A percentile compares a stretch with the other conserved stretches of the same genome.
phyloP scores from a whole-genome alignment of 30 jellyfish, hydroid and myxozoan species.

The Euphysa ruthae region DNA sequence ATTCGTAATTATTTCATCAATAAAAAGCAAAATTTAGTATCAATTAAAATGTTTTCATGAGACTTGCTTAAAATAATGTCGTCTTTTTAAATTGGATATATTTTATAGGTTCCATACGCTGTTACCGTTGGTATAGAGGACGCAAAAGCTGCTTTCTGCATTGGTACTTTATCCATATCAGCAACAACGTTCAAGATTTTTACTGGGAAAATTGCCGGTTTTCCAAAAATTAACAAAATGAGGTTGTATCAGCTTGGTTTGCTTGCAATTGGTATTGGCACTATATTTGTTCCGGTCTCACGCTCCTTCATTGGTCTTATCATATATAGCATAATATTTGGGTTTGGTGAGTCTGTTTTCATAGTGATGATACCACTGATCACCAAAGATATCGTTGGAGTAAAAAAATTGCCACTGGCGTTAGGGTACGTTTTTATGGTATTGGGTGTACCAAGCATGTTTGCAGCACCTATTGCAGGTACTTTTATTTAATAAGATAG shows the following conservation, averaged over 20 bases:
- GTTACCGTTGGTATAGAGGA: conserved; percentile 64
- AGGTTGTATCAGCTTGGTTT: conserved; percentile 56
- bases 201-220: conserved; percentile 91
- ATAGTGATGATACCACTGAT: conserved; percentile 85
- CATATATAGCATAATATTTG: conserved; percentile 66
- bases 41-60: too few relatives aligned
- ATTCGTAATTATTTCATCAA: too few relatives aligned
- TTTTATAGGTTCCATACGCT: conserved; percentile 72
- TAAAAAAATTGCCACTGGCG: conserved; percentile 70
- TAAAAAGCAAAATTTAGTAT: too few relatives aligned
- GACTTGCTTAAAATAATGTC: too few relatives aligned
- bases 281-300: conserved; percentile 77
- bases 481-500: too few relatives aligned
- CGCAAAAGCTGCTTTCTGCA: conserved; percentile 64
- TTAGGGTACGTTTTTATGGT: conserved; percentile 91
- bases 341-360: conserved; percentile 79
- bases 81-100: too few relatives aligned
- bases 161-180: conserved; percentile 68
- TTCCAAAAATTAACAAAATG: conserved; percentile 35
- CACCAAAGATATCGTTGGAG: conserved; percentile 91
- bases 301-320: conserved; percentile 59
- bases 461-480: conserved; percentile 99
- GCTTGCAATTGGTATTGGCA: conserved; percentile 61
- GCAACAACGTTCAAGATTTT: conserved; percentile 79
- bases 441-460: conserved; percentile 79